Evolutionary conservation across 2,797 vertebrate species (phyloP).

Genomic region (Hemitrygon akajei): DNA sequence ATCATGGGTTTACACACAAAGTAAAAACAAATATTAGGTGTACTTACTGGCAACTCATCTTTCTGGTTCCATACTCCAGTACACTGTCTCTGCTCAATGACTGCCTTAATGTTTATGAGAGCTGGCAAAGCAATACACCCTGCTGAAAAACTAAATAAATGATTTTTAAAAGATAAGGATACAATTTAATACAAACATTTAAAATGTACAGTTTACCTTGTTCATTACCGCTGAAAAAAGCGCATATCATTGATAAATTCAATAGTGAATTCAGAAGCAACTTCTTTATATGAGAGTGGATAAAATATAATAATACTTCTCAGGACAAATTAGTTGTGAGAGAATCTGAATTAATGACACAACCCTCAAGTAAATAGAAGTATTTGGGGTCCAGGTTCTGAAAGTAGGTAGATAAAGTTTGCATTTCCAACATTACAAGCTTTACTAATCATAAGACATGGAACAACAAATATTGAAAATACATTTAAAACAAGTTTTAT

Average conservation of each 20-base stretch:
- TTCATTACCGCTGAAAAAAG: not conserved
- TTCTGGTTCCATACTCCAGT: conserved; percentile 78
- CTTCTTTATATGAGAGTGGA: too few species aligned
- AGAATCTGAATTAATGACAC: not conserved
- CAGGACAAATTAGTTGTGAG: not conserved
- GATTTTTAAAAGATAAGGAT: conserved; percentile 10
- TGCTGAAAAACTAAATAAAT: conserved; percentile 65
- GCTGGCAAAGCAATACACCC: conserved; percentile 72
- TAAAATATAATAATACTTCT: not conserved
- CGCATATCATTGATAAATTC: too few species aligned
- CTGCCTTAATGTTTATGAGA: conserved; percentile 73
- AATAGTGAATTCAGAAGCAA: too few species aligned
- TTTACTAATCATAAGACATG: not conserved
- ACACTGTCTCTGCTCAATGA: conserved; percentile 74
- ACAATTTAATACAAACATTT: conserved; percentile 11
- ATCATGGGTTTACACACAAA: not conserved
- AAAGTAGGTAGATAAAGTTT: not conserved
- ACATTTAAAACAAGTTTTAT: not conserved
- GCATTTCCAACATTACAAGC: not conserved
- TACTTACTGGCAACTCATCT: conserved; percentile 71
- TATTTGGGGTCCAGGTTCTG: not conserved
- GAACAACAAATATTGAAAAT: not conserved
- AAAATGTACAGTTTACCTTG: not conserved
- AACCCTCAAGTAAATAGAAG: not conserved
- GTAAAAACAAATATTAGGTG: not conserved